phyloP scores from a whole-genome alignment of 2,797 vertebrate species.

The Anguilla pacifica region DNA sequence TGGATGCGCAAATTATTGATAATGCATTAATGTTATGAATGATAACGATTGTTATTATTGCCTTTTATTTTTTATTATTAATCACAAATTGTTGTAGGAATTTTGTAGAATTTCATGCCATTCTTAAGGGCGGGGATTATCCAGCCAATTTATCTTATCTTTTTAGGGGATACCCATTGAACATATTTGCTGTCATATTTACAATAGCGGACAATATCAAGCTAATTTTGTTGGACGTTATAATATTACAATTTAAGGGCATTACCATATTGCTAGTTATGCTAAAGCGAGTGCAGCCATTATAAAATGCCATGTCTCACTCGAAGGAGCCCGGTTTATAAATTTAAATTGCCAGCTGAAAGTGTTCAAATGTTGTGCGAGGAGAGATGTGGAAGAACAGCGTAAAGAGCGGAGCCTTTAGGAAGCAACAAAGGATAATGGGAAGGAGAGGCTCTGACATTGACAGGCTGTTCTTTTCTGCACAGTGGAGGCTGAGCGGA shows the following conservation, averaged over 20 bases:
- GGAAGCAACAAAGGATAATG: background rate
- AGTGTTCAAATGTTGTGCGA: background rate
- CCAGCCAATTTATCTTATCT: background rate
- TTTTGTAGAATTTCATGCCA: background rate
- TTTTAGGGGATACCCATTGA: background rate
- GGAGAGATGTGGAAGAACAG: background rate
- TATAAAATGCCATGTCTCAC: background rate
- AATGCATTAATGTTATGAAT: background rate
- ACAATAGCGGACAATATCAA: background rate
- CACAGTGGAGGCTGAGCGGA: background rate
- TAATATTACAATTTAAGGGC: background rate
- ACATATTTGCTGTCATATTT: background rate
- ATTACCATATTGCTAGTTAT: background rate
- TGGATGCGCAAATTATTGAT: background rate
- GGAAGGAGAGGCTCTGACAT: background rate
- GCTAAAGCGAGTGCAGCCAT: background rate
- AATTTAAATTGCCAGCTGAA: background rate
- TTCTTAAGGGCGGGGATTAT: background rate
- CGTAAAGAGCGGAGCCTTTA: background rate
- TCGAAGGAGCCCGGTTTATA: background rate
- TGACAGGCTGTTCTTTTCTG: background rate
- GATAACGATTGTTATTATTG: background rate
- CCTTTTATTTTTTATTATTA: background rate
- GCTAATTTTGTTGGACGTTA: background rate
- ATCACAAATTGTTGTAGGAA: background rate